Base-by-base conservation (phyloP, 1,140 invertebrate species). In the Drosophila sturtevanti region DNA sequence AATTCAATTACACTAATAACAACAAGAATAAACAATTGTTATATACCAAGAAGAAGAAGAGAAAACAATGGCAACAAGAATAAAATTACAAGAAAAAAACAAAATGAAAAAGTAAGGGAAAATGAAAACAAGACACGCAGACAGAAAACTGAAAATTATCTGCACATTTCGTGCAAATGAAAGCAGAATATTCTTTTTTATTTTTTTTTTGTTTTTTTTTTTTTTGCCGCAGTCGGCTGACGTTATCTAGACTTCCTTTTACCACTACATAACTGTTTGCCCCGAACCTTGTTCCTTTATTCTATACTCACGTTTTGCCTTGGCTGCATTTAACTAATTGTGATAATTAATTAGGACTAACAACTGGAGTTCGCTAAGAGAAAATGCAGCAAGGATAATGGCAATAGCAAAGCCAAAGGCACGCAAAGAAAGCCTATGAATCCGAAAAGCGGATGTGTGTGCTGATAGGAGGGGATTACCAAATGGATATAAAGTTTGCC, bases 291-390 rank as follows among this genome's bases (percentile, higher is more conserved):
- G 34, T 14, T 24, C 22, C 38, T 56, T 35, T 24, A 34, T 22
- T 22, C 12, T 14, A 3, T 31, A 4, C 52, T 14, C 6, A n/a
- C 34, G 52, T 61, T 48, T 68, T 61, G 63, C 62, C 79, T 77
- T 68, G 72, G 72, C 72, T 79, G 80, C 80, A 84, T 84, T 84
- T 85, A 85, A 84, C 80, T 84, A 84, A 84, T 84, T 84, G 74
- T 77, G 70, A 85, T 84, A 84, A 84, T 84, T 84, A 84, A 84
- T 84, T 85, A 79, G 77, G 76, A 84, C 80, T 85, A 84, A 84
- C 80, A 84, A 85, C 80, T 65, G 37, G 66, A 77, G 72, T 65
- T 63, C 68, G 72, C 24, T 22, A 44, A 66, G 14, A 44, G 37
- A 72, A n/a, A n/a, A 63, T 75, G 80, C 76, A 72, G 44, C 72